Evolutionary conservation across 1,140 invertebrate genomes (phyloP).

Genomic region (Drosophila ogumai): DNA sequence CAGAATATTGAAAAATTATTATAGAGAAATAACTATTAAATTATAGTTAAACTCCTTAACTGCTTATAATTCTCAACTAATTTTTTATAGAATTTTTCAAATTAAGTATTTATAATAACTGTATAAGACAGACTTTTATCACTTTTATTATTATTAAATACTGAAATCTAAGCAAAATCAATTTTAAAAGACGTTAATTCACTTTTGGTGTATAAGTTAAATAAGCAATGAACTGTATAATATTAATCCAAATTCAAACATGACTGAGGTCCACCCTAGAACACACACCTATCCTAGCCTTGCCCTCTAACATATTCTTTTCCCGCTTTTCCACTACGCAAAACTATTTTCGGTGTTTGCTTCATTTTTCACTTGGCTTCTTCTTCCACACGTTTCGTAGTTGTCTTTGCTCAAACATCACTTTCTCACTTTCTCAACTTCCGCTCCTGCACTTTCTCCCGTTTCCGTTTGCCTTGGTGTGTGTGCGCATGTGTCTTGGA

Average conservation of each 20-base stretch:
- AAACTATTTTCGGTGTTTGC: constrained; percentile 57
- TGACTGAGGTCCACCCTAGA: constrained; percentile 18
- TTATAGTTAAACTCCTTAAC: background rate
- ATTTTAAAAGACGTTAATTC: too few relatives aligned
- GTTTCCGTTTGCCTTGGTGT: constrained; percentile 32
- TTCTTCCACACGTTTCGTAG: constrained; percentile 33
- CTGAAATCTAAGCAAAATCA: too few relatives aligned
- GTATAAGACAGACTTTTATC: background rate
- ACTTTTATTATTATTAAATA: background rate
- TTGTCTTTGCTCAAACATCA: constrained; percentile 38
- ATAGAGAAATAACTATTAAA: background rate
- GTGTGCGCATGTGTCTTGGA: constrained; percentile 46
- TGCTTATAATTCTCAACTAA: background rate
- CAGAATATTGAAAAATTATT: too few relatives aligned
- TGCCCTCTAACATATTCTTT: constrained; percentile 2
- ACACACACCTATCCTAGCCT: constrained; percentile 30
- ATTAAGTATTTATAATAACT: too few relatives aligned
- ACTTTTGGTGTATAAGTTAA: too few relatives aligned
- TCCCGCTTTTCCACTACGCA: constrained; percentile 19
- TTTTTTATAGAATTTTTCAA: background rate
- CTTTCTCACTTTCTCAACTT: constrained; percentile 25
- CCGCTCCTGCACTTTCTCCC: constrained; percentile 18
- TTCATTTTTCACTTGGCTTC: constrained; percentile 56
- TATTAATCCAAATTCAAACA: too few relatives aligned
- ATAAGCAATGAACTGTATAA: background rate